Conservation (phyloP, 2,113 vertebrate species). For the Xiphophorus maculatus region DNA sequence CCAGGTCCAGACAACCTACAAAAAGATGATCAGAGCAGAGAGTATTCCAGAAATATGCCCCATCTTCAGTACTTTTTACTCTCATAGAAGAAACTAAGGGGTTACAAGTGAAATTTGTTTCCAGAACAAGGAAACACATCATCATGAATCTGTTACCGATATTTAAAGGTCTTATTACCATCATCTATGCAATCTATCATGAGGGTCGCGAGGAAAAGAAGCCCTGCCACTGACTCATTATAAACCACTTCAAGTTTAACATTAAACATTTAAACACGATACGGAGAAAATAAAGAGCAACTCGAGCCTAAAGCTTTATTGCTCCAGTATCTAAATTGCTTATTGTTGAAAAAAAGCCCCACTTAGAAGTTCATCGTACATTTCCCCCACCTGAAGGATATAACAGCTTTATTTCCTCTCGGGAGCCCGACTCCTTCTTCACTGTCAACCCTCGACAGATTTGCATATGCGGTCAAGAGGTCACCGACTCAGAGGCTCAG, state of each 20-base stretch:
- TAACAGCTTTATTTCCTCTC: constrained; percentile 54
- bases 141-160: too few species aligned
- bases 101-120: neutral
- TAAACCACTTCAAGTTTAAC: constrained; percentile 34
- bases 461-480: constrained; percentile 69
- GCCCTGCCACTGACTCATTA: neutral
- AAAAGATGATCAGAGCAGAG: neutral
- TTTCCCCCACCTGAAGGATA: constrained; percentile 44
- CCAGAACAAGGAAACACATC: neutral
- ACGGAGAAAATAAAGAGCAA: constrained; percentile 41
- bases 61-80: neutral
- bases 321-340: constrained; percentile 36
- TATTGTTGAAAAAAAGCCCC: constrained; percentile 42
- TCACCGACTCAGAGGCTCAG: constrained; percentile 56
- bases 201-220: neutral
- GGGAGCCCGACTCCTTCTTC: constrained; percentile 45
- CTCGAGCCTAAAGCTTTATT: constrained; percentile 20
- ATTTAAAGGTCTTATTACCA: neutral
- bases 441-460: constrained; percentile 51
- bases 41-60: neutral
- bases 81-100: neutral
- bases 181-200: neutral
- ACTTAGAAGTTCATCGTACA: constrained; percentile 35
- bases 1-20: neutral
- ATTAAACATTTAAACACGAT: constrained; percentile 30